Evolutionary conservation across 2,113 vertebrate species (phyloP).

Genomic region (Sylvia atricapilla): DNA sequence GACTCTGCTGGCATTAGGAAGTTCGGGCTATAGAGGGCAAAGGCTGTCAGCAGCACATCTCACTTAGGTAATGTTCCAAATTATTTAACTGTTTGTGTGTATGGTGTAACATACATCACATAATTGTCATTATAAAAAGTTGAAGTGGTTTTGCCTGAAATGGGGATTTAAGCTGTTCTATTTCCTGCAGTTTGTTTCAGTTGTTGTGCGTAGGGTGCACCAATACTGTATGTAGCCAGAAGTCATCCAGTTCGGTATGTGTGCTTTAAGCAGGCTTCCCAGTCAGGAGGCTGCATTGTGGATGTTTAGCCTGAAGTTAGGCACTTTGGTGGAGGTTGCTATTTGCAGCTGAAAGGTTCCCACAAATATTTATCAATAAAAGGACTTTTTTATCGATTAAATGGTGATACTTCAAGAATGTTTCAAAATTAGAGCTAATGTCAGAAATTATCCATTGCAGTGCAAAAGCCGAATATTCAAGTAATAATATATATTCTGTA

Average conservation of each 20-base stretch:
- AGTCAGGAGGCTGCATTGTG: background rate
- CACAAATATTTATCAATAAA: background rate
- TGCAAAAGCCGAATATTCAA: background rate
- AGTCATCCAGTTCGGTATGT: background rate
- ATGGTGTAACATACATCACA: background rate
- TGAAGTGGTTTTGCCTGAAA: background rate
- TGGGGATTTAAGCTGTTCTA: background rate
- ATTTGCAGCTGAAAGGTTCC: background rate
- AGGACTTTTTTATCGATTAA: background rate
- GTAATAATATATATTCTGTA: background rate
- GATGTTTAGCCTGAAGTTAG: background rate
- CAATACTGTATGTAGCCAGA: background rate
- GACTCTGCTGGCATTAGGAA: constrained; percentile 15
- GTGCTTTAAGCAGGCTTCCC: background rate
- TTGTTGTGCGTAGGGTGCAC: background rate
- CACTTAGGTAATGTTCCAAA: background rate
- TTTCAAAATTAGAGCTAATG: background rate
- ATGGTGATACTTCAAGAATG: background rate
- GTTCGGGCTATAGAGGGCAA: constrained; percentile 18
- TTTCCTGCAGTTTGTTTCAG: background rate
- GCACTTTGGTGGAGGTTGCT: background rate
- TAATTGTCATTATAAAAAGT: background rate
- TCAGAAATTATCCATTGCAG: background rate
- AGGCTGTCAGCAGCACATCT: background rate
- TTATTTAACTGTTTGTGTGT: background rate